A percentile compares a stretch with the other conserved stretches of the same genome.
Evolutionary conservation across 2,113 vertebrate species (phyloP).

Genomic region (Motacilla alba): DNA sequence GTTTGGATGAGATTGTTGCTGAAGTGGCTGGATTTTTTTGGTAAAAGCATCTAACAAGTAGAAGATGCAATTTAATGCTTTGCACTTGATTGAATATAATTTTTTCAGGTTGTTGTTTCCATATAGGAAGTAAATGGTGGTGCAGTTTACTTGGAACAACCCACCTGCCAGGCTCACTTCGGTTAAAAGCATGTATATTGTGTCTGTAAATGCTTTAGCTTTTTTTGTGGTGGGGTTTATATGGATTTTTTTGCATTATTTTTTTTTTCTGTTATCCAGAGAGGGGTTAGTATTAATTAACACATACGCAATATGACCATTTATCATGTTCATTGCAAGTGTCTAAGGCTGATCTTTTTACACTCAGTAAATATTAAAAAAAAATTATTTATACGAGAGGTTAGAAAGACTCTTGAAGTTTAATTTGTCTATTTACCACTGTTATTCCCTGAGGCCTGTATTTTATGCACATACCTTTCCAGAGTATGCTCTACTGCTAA

Average conservation of each 20-base stretch:
- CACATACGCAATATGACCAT: neutral
- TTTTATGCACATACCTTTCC: neutral
- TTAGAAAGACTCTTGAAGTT: conserved; percentile 9
- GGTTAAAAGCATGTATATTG: conserved; percentile 20
- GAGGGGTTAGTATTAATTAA: conserved; percentile 16
- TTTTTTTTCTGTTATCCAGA: neutral
- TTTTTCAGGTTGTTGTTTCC: conserved; percentile 21
- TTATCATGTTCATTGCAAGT: neutral
- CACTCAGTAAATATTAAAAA: neutral
- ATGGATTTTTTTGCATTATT: neutral
- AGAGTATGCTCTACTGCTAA: neutral
- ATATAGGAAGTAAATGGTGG: neutral
- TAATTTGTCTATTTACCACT: conserved; percentile 33
- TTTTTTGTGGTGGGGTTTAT: neutral
- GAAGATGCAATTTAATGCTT: conserved; percentile 51
- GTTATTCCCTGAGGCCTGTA: neutral
- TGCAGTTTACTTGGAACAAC: conserved; percentile 4
- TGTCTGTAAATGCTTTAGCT: neutral
- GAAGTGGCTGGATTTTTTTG: conserved; percentile 56
- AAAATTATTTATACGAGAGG: neutral
- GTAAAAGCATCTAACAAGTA: conserved; percentile 33
- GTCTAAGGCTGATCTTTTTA: neutral
- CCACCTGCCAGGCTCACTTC: neutral
- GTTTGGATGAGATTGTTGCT: conserved; percentile 38
- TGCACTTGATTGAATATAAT: conserved; percentile 41